Evolutionary conservation across 2,113 vertebrate genomes (phyloP).

Genomic region (Oxyruncus cristatus): DNA sequence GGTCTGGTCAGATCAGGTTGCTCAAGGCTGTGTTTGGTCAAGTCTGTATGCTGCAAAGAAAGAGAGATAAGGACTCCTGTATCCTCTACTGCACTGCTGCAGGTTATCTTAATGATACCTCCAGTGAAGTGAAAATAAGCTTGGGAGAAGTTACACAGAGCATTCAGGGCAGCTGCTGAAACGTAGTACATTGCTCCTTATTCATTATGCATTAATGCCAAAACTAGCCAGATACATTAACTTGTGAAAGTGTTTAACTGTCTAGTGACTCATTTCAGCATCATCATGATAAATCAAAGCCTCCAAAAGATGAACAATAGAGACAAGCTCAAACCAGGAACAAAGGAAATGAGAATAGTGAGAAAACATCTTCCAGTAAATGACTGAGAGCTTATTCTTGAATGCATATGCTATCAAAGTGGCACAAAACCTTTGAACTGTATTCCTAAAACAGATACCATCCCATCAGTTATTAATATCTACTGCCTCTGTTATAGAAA

Average conservation of each 20-base stretch:
- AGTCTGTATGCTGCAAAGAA: background rate
- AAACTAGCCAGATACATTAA: background rate
- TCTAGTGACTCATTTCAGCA: background rate
- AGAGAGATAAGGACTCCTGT: background rate
- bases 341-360: background rate
- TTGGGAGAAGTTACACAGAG: background rate
- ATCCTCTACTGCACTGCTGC: background rate
- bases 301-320: background rate
- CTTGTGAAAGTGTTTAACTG: background rate
- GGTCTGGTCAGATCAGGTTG: background rate
- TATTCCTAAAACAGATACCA: background rate
- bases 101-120: background rate
- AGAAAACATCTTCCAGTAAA: background rate
- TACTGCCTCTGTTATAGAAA: background rate
- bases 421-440: background rate
- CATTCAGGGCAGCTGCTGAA: background rate
- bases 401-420: background rate
- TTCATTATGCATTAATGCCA: background rate
- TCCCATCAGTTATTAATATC: background rate
- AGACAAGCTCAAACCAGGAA: background rate
- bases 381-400: background rate
- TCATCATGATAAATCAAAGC: background rate
- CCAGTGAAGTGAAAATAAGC: background rate
- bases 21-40: background rate
- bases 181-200: background rate